Evolutionary conservation across 2,113 vertebrate species (phyloP), one percentile per base, ranked within the genome.

Genomic region (Capricornis sumatraensis): DNA sequence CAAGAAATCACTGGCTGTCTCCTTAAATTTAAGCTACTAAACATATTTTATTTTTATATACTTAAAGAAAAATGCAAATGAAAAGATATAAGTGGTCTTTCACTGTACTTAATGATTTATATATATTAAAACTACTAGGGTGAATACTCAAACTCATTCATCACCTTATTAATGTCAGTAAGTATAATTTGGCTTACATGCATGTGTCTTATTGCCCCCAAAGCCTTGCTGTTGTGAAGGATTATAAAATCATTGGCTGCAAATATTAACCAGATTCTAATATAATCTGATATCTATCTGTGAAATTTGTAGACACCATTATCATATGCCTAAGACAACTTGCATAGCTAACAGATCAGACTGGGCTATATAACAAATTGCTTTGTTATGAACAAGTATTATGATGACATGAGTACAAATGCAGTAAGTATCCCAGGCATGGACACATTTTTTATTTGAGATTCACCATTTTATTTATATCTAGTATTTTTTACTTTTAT

Each of bases 21-120:
- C 71, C 27, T 97, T 98, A 95, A 47, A 87, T 96, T 95, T 93
- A 94, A 28, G 3, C 79, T 96, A 95, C 91, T 92, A 92, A 30
- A 86, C 27, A 36, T 95, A 52, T 14, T 95, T 97, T 93, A 28
- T 47, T 95, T 82, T 96, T 95, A 89, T 74, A 27, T 53, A 89
- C 40, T 13, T 64, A 67, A 79, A 83, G 53, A 25, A 83, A 98
- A 97, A 76, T 84, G 50, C 43, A 97, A 97, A 93, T 97, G 84
- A 89, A 97, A 89, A 96, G 21, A 50, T 89, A 0, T 76, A 76
- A 98, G n/a, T 84, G 27, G 21, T 95, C 33, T 88, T 95, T 98
- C 45, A 9, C 19, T 92, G 25, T 47, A 6, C 93, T 94, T 96
- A 89, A 95, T 95, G 76, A 91, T 87, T 97, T 97, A 91, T 96